A percentile compares a stretch with the other conserved stretches of the same genome.
Conservation (phyloP, 2,888 invertebrate genomes). For the Lasioglossum vierecki region DNA sequence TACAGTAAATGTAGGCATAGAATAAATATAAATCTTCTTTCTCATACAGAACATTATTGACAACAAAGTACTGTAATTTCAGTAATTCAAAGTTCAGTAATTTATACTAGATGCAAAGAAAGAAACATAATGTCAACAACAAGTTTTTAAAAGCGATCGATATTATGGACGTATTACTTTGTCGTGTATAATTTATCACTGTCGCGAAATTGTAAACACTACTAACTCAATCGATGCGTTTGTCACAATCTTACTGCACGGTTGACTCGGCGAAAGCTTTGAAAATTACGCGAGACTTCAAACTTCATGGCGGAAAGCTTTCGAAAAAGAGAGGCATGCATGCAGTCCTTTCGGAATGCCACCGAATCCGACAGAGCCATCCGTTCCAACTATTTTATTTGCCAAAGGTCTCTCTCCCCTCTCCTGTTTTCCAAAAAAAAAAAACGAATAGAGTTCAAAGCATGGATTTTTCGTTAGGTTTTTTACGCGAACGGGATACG, state of each 20-base stretch:
- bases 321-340: slow-evolving; percentile 16
- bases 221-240: not conserved
- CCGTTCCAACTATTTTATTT: slow-evolving; percentile 24
- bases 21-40: not conserved
- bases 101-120: not conserved
- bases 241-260: not conserved
- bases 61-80: not conserved
- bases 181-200: not conserved
- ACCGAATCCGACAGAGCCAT: slow-evolving; percentile 26
- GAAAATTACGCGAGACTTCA: slow-evolving; percentile 13
- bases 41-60: not conserved
- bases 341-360: slow-evolving; percentile 25
- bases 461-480: not conserved
- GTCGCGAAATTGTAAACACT: slow-evolving; percentile 3
- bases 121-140: not conserved
- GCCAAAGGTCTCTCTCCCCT: not conserved
- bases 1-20: no score
- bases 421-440: no score
- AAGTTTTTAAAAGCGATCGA: not conserved
- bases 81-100: no score
- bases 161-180: not conserved
- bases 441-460: slow-evolving; percentile 6
- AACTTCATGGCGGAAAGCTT: slow-evolving; percentile 14
- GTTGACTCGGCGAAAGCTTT: slow-evolving; percentile 6
- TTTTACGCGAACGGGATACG: not conserved